A percentile compares a stretch with the other conserved stretches of the same genome.
Evolutionary conservation across 2,113 vertebrate species (phyloP).

Genomic region (Aspiorhynchus laticeps): DNA sequence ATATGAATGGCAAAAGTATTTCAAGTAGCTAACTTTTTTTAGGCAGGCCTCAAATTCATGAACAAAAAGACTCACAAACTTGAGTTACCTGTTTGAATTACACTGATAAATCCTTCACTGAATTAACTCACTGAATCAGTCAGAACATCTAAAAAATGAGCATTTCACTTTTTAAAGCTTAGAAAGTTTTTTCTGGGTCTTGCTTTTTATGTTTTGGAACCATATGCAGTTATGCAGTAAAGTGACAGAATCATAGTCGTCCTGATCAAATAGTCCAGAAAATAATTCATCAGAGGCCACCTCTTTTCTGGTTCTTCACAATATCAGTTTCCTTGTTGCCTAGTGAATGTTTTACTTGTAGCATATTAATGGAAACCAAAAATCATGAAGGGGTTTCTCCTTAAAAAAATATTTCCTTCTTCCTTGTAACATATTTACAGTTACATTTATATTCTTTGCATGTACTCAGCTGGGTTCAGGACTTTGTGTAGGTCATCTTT

Average conservation of each 20-base stretch:
- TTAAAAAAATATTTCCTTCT: slow-evolving; percentile 18
- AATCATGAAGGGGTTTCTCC: background rate
- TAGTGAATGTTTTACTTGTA: background rate
- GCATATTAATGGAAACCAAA: background rate
- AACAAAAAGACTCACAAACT: background rate
- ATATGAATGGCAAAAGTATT: background rate
- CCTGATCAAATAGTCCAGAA: background rate
- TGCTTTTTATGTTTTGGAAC: background rate
- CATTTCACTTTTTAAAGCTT: background rate
- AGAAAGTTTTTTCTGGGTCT: background rate
- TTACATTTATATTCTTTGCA: background rate
- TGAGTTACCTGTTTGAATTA: background rate
- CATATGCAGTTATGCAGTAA: background rate
- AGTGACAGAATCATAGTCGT: background rate
- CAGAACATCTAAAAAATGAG: too few species aligned
- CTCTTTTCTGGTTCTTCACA: background rate
- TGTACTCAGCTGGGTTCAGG: background rate
- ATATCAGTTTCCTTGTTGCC: background rate
- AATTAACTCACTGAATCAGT: too few species aligned
- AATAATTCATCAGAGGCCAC: background rate
- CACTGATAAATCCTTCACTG: background rate
- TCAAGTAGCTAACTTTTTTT: background rate
- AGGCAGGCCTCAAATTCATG: background rate
- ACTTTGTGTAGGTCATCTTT: background rate
- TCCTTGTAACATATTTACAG: background rate